Evolutionary conservation across 2,888 invertebrate species (phyloP), one percentile per base, ranked within the genome.

Genomic region (Tenthredo amoena): DNA sequence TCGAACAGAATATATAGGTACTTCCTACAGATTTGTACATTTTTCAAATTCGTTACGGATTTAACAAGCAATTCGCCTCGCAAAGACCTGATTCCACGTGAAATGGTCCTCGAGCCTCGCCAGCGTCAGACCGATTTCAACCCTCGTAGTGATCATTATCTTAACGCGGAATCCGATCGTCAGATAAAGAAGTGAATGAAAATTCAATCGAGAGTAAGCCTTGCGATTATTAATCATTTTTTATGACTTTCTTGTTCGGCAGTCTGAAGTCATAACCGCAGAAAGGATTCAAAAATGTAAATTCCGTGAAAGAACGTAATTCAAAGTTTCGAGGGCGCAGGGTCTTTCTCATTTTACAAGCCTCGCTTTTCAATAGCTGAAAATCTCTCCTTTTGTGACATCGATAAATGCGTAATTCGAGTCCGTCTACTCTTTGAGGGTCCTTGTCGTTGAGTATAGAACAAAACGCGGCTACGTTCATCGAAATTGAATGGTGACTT

Each of bases 31-130:
- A 37, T 71, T 37, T 37, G n/a, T 71, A 18, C 34, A 7, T 37
- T 37, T 71, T 71, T 71, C 18, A 18, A 71, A 62, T 62, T 62
- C 62, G 62, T 62, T 62, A 62, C 26, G 71, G 34, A 37, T 31
- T 71, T 71, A 7, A 31, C 34, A n/a, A 71, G 71, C 37, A 71
- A 34, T 71, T 71, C 37, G 71, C 26, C 12, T 26, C 26, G 26
- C 26, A 26, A 26, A 62, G 21, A 26, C 62, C 26, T 62, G 26
- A 6, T 62, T 21, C 10, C 26, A 12, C 3, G 62, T 62, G 10
- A 26, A 26, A 62, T 62, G 10, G 26, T 62, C 26, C 12, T 3
- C 26, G 12, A 62, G 26, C 26, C 26, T 62, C 62, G 12, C 9
- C 10, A 0, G 26, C 62, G 12, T 62, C 26, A 62, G 62, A 62